Evolutionary conservation across 2,113 vertebrate genomes (phyloP).

Genomic region (Sardina pilchardus): DNA sequence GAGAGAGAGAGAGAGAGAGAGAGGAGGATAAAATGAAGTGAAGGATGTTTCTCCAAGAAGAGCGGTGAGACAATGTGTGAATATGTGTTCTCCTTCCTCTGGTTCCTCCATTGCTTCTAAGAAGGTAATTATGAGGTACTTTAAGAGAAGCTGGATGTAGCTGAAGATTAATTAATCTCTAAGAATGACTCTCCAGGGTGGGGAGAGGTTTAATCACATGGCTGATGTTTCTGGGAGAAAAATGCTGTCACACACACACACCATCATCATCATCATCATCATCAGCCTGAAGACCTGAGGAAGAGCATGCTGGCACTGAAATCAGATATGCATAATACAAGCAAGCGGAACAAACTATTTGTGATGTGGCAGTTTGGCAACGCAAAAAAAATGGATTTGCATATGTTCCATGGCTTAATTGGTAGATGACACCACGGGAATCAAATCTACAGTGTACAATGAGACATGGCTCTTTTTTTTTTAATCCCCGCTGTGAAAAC

Average conservation of each 20-base stretch:
- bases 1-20: background rate
- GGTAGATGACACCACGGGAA: background rate
- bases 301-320: background rate
- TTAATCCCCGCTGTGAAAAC: background rate
- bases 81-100: background rate
- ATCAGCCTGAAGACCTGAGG: too few species aligned
- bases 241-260: conserved; percentile 8
- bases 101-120: background rate
- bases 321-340: background rate
- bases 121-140: conserved; percentile 19
- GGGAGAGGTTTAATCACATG: background rate
- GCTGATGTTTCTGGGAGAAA: conserved; percentile 1
- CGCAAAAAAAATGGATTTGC: background rate
- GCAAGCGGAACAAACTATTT: too few species aligned
- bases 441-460: background rate
- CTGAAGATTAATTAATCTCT: conserved; percentile 11
- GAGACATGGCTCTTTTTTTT: background rate
- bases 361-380: too few species aligned
- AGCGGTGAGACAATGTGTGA: background rate
- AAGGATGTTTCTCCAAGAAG: conserved; percentile 17
- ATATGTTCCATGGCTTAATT: background rate
- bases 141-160: background rate
- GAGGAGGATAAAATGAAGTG: background rate
- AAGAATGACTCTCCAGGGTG: conserved; percentile 18
- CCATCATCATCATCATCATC: too few species aligned